A percentile compares a stretch with the other conserved stretches of the same genome.
phyloP scores from a whole-genome alignment of 2,888 invertebrate genomes.

The Lottia scabra region DNA sequence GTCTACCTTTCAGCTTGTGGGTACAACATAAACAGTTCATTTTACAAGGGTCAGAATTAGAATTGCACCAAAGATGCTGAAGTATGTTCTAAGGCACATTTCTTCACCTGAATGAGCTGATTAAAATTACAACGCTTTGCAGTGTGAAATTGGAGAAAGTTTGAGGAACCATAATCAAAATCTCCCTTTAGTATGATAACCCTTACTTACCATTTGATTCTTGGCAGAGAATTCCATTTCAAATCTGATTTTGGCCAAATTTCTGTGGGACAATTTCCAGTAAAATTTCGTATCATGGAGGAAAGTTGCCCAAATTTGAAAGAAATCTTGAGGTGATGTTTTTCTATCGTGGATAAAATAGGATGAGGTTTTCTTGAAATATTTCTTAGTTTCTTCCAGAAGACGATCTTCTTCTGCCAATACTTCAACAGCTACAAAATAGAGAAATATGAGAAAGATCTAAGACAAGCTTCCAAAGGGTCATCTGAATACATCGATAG shows the following conservation, averaged over 20 bases:
- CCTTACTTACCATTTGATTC: conserved; percentile 51
- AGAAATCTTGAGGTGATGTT: conserved; percentile 50
- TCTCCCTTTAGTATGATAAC: too few relatives aligned
- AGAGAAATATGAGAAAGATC: too few relatives aligned
- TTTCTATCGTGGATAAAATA: conserved; percentile 46
- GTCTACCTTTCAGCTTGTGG: too few relatives aligned
- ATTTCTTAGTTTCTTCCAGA: conserved; percentile 49
- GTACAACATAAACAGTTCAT: too few relatives aligned
- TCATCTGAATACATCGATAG: too few relatives aligned
- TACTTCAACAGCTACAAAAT: conserved; percentile 52
- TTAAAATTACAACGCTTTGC: too few relatives aligned
- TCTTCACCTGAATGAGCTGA: too few relatives aligned
- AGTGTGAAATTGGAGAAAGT: neutral
- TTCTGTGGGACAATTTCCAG: conserved; percentile 63
- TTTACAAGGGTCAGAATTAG: too few relatives aligned
- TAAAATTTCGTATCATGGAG: conserved; percentile 49
- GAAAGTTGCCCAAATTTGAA: conserved; percentile 61
- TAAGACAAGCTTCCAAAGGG: too few relatives aligned
- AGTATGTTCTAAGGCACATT: too few relatives aligned
- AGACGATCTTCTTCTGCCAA: conserved; percentile 53
- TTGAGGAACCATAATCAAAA: neutral
- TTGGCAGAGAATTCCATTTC: conserved; percentile 57
- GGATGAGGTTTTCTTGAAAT: conserved; percentile 51
- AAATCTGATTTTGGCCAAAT: conserved; percentile 59
- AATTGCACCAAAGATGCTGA: too few relatives aligned